These are phyloP conservation scores for Raja brachyura DNA, from an alignment of 2,113 vertebrate species.

Conservation along the genomic window DNA sequence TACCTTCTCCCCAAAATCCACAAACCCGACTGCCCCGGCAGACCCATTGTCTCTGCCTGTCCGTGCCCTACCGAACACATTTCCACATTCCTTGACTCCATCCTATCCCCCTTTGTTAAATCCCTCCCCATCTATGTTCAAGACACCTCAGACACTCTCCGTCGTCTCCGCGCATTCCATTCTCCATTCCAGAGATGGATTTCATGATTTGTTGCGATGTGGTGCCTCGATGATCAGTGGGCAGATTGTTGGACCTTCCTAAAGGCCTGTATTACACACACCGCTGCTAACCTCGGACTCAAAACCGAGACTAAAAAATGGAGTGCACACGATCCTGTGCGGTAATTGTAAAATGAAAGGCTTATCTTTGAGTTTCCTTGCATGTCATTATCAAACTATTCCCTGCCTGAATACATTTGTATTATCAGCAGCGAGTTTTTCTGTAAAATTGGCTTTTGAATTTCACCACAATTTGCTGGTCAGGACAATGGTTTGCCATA, in stretches of 20 bases:
- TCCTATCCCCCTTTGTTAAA: no score
- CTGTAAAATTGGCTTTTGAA: constrained; percentile 26
- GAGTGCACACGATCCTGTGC: background rate
- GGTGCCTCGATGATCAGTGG: background rate
- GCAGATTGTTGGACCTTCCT: background rate
- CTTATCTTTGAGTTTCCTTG: constrained; percentile 24
- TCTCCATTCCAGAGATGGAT: no score
- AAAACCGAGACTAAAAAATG: background rate
- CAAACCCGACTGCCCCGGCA: no score
- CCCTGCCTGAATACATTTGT: constrained; percentile 18
- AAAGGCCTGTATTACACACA: background rate
- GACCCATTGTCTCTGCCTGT: no score
- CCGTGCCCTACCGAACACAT: no score
- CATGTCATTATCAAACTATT: constrained; percentile 15
- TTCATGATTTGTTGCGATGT: background rate
- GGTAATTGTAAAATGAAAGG: background rate
- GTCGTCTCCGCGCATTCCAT: no score
- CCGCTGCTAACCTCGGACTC: constrained; percentile 27
- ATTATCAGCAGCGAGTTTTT: constrained; percentile 17
- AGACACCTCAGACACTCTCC: no score
- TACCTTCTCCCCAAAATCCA: no score
- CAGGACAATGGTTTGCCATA: background rate
- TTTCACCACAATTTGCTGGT: background rate
- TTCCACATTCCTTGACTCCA: no score
- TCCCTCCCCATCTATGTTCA: no score